These are phyloP conservation scores for Hydrolagus affinis DNA, from an alignment of 2,113 vertebrate species.

Conservation along the genomic window DNA sequence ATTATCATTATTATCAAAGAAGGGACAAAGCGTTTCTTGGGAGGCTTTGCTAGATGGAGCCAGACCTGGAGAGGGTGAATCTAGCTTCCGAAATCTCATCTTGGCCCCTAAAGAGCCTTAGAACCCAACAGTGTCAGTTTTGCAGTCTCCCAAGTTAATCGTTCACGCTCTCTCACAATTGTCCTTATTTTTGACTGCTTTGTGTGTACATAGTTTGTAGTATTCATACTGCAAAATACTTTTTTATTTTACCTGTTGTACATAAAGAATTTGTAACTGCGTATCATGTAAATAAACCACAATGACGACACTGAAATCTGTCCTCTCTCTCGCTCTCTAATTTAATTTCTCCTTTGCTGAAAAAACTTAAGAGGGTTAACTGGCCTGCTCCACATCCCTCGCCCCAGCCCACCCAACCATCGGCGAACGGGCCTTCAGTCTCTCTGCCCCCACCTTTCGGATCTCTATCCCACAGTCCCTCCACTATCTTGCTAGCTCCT, in stretches of 20 bases:
- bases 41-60: not conserved
- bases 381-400: no score
- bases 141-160: not conserved
- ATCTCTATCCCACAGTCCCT: no score
- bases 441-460: no score
- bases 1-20: not conserved
- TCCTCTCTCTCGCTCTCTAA: not conserved
- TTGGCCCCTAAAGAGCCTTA: not conserved
- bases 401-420: no score
- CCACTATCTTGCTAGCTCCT: no score
- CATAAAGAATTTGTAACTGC: conserved; percentile 19
- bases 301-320: not conserved
- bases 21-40: not conserved
- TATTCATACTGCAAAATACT: conserved; percentile 15
- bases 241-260: conserved; percentile 29
- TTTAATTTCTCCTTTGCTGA: no score
- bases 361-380: no score
- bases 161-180: not conserved
- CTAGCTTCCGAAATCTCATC: not conserved
- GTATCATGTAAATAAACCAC: conserved; percentile 20
- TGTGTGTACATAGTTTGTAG: conserved; percentile 24
- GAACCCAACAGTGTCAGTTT: not conserved
- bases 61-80: not conserved
- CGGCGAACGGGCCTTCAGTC: no score
- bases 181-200: not conserved